Evolutionary conservation across 2,113 vertebrate genomes (phyloP), one percentile per base, ranked within the genome.

Genomic region (Eubucco bourcierii): DNA sequence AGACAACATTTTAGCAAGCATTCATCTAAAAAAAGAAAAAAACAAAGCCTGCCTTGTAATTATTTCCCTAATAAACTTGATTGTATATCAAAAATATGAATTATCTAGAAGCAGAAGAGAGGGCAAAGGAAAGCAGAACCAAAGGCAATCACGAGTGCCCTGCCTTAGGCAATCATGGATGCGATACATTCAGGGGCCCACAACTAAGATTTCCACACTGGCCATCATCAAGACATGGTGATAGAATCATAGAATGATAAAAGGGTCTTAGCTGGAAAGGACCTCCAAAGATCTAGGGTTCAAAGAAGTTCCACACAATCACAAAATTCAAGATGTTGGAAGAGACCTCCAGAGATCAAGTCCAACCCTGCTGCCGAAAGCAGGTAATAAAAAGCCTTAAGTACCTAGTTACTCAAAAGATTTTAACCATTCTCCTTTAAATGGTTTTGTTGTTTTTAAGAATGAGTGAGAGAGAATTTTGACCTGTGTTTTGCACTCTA

Each of bases 121-220:
- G 6, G 17, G 12, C 67, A 72, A 23, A 15, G 11, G 29, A 47
- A 63, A 0, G 1, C 46, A 72, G 8, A 56, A 12, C 15, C 39
- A 58, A 82, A 47, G 16, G 67, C 10, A 59, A 56, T 19, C n/a
- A 63, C 41, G 67, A 47, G 64, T 4, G 14, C 14, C 41, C 21
- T 1, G 0, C 46, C 29, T 44, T 50, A 60, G 0, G 4, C 21
- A 81, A 73, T 28, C 9, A 55, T 7, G 2, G 31, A 58, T 19
- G 18, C 5, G 7, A 85, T 5, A 47, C 10, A 37, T 25, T 60
- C 24, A 8, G 41, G 7, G 65, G 87, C 63, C 53, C 3, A 0
- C n/a, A 61, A 87, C 17, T 70, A 52, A 60, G 6, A 31, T 34
- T 87, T 82, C 60, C 60, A 76, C 12, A 33, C 8, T 2, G 72